Percentiles rank a stretch among this genome's conserved stretches.
Evolutionary conservation across 2,113 vertebrate genomes (phyloP).

Genomic region (Zosterops hypoxanthus): DNA sequence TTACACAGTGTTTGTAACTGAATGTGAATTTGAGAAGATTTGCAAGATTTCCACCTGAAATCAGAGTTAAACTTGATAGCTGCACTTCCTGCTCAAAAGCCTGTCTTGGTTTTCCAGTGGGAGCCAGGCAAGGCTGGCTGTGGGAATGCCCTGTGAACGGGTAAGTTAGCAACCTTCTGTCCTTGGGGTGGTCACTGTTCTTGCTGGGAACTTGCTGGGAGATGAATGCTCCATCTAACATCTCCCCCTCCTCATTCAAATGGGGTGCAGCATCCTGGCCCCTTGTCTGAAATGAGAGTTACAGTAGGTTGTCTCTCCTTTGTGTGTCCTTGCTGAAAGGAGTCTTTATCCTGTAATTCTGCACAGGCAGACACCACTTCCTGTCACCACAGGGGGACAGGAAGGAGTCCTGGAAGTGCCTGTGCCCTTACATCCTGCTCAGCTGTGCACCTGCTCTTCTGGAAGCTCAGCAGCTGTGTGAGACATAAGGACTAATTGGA

Average conservation of each 20-base stretch:
- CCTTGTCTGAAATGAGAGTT: neutral
- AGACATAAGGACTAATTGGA: neutral
- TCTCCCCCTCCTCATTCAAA: neutral
- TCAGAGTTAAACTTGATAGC: neutral
- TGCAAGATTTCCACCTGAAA: neutral
- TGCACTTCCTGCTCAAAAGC: neutral
- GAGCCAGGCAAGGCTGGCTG: neutral
- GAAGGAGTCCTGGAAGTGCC: neutral
- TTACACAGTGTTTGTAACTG: neutral
- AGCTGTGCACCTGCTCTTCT: neutral
- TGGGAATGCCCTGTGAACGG: neutral
- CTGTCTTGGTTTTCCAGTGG: neutral
- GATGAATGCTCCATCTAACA: neutral
- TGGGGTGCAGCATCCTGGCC: neutral
- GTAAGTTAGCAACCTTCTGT: neutral
- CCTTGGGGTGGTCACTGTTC: neutral
- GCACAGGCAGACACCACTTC: neutral
- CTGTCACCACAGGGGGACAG: neutral
- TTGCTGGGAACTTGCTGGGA: neutral
- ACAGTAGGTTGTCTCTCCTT: neutral
- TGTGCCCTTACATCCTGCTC: neutral
- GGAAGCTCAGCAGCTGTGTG: neutral
- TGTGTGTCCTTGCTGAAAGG: neutral
- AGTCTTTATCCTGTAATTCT: neutral
- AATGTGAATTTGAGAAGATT: neutral